phyloP scores from a whole-genome alignment of 2,113 vertebrate species.

The Carassius carassius region DNA sequence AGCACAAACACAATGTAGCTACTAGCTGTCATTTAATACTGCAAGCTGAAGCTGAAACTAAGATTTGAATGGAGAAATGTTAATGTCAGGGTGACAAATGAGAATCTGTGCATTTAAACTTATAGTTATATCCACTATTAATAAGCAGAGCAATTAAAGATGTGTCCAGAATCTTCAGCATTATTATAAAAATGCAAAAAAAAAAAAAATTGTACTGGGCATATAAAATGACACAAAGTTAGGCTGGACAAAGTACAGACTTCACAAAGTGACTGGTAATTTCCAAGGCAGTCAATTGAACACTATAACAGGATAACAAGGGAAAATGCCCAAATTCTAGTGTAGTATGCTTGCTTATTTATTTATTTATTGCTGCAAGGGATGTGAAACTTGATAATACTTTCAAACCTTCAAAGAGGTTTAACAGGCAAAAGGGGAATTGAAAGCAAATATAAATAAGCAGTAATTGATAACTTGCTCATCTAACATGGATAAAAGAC shows the following conservation, averaged over 20 bases:
- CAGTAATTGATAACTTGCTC: not conserved
- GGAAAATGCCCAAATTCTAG: not conserved
- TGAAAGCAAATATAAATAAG: not conserved
- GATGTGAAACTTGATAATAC: not conserved
- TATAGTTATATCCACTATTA: not conserved
- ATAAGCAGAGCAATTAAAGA: not conserved
- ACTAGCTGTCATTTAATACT: not conserved
- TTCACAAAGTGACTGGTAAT: conserved; percentile 3
- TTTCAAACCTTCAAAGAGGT: not conserved
- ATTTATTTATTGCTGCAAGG: not conserved
- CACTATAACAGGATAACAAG: not conserved
- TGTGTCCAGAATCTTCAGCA: not conserved
- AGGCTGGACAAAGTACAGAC: not conserved
- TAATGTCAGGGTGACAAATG: not conserved
- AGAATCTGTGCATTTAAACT: not conserved
- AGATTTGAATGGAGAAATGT: not conserved
- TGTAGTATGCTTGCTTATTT: not conserved
- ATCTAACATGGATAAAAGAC: conserved; percentile 11
- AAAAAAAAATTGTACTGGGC: not conserved
- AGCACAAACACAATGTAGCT: not conserved
- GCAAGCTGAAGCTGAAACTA: not conserved
- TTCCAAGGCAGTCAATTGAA: not conserved
- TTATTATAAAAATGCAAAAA: not conserved
- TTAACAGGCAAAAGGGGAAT: not conserved
- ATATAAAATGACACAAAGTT: not conserved